These are phyloP conservation scores for Zingel zingel DNA, from an alignment of 2,113 vertebrate species.

Conservation along the genomic window DNA sequence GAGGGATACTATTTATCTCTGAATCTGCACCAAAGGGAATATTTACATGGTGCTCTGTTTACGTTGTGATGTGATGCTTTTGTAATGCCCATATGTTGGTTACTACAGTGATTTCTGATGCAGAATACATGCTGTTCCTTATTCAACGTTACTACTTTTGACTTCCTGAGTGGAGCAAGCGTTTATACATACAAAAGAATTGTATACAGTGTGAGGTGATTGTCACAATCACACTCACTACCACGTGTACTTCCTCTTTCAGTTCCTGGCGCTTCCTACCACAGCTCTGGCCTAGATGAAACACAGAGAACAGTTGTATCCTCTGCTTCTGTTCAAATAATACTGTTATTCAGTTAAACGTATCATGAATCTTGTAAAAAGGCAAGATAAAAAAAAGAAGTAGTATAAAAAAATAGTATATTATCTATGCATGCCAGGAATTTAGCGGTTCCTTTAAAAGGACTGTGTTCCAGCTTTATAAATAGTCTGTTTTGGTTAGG, in stretches of 20 bases:
- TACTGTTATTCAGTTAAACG: background rate
- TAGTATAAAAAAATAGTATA: background rate
- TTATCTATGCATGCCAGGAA: background rate
- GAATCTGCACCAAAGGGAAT: constrained; percentile 5
- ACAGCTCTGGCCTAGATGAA: constrained; percentile 13
- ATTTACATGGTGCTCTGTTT: background rate
- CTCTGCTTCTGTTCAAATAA: background rate
- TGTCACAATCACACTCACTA: background rate
- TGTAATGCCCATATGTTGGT: background rate
- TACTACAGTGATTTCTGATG: background rate
- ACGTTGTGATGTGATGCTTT: background rate
- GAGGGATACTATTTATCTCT: constrained; percentile 15
- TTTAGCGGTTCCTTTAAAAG: constrained; percentile 40
- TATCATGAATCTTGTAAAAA: background rate
- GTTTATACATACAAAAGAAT: background rate
- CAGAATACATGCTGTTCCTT: background rate
- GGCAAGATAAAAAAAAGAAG: background rate
- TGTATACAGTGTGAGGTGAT: background rate
- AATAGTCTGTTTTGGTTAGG: constrained; percentile 61
- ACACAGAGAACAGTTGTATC: background rate
- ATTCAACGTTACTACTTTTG: background rate
- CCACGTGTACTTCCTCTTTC: constrained; percentile 62
- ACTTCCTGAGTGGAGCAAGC: background rate
- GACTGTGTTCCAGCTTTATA: constrained; percentile 35
- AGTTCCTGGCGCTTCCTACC: constrained; percentile 22